Percentiles rank a stretch among this genome's conserved stretches.
Conservation (phyloP, 1,140 invertebrate species). For the Drosophila micromelanica region DNA sequence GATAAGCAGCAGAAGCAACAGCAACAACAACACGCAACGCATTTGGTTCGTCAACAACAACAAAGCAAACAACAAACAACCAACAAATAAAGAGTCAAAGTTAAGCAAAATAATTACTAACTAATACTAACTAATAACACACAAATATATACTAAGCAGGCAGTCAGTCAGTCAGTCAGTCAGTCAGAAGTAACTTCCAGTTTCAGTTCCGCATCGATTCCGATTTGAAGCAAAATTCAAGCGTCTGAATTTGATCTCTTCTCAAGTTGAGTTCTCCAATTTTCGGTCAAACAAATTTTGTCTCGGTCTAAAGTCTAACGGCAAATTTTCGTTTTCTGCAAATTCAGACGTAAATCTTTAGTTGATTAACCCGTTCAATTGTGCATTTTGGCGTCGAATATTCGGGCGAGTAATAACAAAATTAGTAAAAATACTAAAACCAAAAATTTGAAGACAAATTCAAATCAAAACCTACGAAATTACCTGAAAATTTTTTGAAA, state of each 20-base stretch:
- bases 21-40: conserved; percentile 50
- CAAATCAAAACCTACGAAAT: conserved; percentile 79
- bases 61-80: conserved; percentile 50
- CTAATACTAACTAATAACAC: conserved; percentile 31
- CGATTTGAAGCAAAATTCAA: conserved; percentile 80
- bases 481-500: conserved; percentile 80
- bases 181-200: conserved; percentile 55
- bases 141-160: conserved; percentile 42
- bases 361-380: conserved; percentile 66
- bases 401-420: conserved; percentile 49
- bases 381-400: conserved; percentile 66
- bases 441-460: conserved; percentile 28
- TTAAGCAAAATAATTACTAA: conserved; percentile 30
- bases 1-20: conserved; percentile 40
- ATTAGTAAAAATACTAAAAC: conserved; percentile 4
- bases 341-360: conserved; percentile 81
- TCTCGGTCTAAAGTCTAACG: conserved; percentile 59
- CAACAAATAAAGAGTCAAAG: conserved; percentile 23
- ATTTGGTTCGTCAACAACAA: conserved; percentile 71
- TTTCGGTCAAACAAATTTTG: conserved; percentile 44
- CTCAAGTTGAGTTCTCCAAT: conserved; percentile 66
- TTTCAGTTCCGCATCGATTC: conserved; percentile 66
- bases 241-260: conserved; percentile 81
- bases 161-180: conserved; percentile 54
- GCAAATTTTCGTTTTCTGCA: conserved; percentile 71